Evolutionary conservation across 2,113 vertebrate genomes (phyloP).

Genomic region (Porphyrio hochstetteri): DNA sequence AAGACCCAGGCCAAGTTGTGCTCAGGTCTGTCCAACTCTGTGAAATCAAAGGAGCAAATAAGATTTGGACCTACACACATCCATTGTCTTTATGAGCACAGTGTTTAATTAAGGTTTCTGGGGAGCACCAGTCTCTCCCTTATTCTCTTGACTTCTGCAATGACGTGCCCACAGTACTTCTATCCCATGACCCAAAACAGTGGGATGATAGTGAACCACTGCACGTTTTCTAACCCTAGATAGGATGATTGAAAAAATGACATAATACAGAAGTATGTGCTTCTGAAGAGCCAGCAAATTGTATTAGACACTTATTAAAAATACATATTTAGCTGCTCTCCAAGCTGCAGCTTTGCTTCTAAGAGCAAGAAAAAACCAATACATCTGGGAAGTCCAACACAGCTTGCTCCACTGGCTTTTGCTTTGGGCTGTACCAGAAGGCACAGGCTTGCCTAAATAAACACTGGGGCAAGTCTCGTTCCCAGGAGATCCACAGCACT

Average conservation of each 20-base stretch:
- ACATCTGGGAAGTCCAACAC: neutral
- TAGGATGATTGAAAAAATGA: neutral
- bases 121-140: neutral
- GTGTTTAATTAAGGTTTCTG: neutral
- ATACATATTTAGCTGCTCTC: neutral
- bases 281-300: neutral
- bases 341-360: neutral
- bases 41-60: neutral
- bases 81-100: neutral
- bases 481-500: neutral
- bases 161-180: neutral
- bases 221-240: neutral
- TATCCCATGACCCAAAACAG: neutral
- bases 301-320: neutral
- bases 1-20: neutral
- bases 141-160: neutral
- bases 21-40: neutral
- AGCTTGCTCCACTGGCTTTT: neutral
- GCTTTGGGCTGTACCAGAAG: neutral
- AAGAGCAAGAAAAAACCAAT: neutral
- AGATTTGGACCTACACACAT: neutral
- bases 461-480: neutral
- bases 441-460: neutral
- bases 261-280: neutral
- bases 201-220: accelerated